phyloP scores from a whole-genome alignment of 2,797 vertebrate species.

The Oryzias sinensis region DNA sequence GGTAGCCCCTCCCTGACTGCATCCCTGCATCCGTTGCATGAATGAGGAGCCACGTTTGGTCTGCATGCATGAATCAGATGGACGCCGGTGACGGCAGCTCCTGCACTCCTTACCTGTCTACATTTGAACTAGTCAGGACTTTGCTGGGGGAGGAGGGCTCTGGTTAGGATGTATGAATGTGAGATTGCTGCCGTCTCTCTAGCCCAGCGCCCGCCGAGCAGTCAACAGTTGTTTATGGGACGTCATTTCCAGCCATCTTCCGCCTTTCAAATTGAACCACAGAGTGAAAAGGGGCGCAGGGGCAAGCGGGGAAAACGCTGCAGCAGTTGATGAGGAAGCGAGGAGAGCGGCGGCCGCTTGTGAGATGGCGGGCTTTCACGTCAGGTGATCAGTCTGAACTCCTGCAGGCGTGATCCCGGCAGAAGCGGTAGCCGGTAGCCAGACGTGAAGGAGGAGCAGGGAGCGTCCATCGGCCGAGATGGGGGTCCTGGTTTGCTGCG shows the following conservation, averaged over 20 bases:
- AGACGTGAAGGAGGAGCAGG: conserved; percentile 23
- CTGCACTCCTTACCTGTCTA: no score
- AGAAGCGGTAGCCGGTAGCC: conserved; percentile 56
- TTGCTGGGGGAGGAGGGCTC: conserved; percentile 15
- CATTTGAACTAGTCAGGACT: no score
- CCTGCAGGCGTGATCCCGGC: conserved; percentile 7
- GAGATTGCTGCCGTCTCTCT: conserved; percentile 46
- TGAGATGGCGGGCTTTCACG: conserved; percentile 35
- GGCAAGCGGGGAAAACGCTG: conserved; percentile 45
- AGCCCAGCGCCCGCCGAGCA: no score
- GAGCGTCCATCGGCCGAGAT: conserved; percentile 65
- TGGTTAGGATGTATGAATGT: conserved; percentile 57
- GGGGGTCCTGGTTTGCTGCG: conserved; percentile 85
- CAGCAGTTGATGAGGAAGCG: conserved; percentile 55
- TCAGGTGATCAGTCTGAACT: no score
- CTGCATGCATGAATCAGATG: background rate
- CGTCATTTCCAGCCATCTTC: no score
- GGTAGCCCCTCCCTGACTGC: conserved; percentile 46
- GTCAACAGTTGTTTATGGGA: conserved; percentile 81
- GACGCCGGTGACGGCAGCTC: no score
- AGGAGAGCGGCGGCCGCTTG: conserved; percentile 41
- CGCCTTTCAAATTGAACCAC: conserved; percentile 74
- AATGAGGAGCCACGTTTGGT: conserved; percentile 41
- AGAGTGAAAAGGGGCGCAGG: conserved; percentile 25
- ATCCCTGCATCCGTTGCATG: conserved; percentile 61